These are phyloP conservation scores for Myioborus melanocephalus DNA, from an alignment of 2,797 vertebrate genomes.

Conservation along the genomic window DNA sequence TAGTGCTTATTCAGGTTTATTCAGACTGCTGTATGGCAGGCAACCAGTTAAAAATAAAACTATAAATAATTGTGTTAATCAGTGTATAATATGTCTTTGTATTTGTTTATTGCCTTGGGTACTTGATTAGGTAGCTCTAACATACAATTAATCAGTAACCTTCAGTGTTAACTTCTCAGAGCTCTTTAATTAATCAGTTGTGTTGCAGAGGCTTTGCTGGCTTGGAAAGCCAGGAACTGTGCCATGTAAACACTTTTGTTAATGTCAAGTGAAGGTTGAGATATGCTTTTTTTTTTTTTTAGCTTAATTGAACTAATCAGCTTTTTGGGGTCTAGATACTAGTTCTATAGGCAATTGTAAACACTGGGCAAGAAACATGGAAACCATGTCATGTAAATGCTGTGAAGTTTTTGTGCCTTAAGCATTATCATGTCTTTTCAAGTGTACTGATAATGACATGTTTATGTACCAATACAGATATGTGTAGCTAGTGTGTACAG, in stretches of 20 bases:
- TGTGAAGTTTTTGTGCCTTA: neutral
- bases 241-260: constrained; percentile 73
- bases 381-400: neutral
- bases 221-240: constrained; percentile 67
- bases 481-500: neutral
- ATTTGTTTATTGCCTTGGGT: constrained; percentile 72
- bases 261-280: constrained; percentile 72
- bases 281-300: neutral
- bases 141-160: constrained; percentile 77
- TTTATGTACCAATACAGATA: neutral
- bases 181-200: constrained; percentile 72
- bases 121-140: constrained; percentile 73
- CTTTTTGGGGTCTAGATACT: constrained; percentile 33
- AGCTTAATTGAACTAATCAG: constrained; percentile 64
- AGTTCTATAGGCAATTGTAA: constrained; percentile 15
- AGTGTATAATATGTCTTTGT: constrained; percentile 65
- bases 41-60: constrained; percentile 38
- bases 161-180: constrained; percentile 69
- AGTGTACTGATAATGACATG: neutral
- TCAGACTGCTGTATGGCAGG: neutral
- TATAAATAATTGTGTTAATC: constrained; percentile 66
- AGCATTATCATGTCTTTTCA: neutral
- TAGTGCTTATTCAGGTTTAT: neutral
- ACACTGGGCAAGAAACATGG: neutral
- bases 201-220: constrained; percentile 39